Percentiles rank a stretch among this genome's conserved stretches.
Evolutionary conservation across 2,888 invertebrate genomes (phyloP).

Genomic region (Latrodectus hesperus): DNA sequence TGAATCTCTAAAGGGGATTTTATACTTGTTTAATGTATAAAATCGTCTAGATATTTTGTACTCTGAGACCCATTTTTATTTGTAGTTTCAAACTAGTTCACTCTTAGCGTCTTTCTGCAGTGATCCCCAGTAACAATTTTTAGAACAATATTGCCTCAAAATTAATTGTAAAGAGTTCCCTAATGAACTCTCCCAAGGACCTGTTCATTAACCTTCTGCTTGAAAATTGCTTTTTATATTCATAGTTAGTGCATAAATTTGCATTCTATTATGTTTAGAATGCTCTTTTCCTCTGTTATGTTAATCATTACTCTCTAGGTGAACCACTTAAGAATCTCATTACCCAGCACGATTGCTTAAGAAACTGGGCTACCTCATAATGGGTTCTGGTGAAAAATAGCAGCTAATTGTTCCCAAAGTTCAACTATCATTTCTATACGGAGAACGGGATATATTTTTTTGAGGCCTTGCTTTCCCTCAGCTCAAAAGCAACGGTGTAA

Average conservation of each 20-base stretch:
- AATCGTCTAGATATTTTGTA: too few species aligned
- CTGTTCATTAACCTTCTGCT: conserved; percentile 17
- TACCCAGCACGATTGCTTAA: conserved; percentile 25
- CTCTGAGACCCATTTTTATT: too few species aligned
- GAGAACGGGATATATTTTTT: conserved; percentile 3
- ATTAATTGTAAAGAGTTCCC: conserved; percentile 18
- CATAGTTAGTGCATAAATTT: conserved; percentile 27
- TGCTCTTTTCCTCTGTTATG: conserved; percentile 8
- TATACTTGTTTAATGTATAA: too few species aligned
- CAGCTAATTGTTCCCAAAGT: conserved; percentile 37
- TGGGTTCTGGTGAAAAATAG: conserved; percentile 17
- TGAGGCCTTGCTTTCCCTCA: not conserved
- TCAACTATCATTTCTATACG: conserved; percentile 16
- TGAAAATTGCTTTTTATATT: conserved; percentile 26
- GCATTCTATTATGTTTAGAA: conserved; percentile 25
- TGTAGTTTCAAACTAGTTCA: too few species aligned
- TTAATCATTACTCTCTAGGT: conserved; percentile 32
- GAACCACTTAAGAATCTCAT: conserved; percentile 39
- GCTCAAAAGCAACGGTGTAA: conserved; percentile 14
- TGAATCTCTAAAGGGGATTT: too few species aligned
- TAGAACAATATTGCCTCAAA: conserved; percentile 16
- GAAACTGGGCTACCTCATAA: conserved; percentile 16
- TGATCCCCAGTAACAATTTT: conserved; percentile 2
- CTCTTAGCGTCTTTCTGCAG: too few species aligned
- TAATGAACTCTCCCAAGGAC: conserved; percentile 18